Percentiles rank a stretch among this genome's conserved stretches.
Evolutionary conservation across 2,888 invertebrate species (phyloP).

Genomic region (Chrysolina haemoptera): DNA sequence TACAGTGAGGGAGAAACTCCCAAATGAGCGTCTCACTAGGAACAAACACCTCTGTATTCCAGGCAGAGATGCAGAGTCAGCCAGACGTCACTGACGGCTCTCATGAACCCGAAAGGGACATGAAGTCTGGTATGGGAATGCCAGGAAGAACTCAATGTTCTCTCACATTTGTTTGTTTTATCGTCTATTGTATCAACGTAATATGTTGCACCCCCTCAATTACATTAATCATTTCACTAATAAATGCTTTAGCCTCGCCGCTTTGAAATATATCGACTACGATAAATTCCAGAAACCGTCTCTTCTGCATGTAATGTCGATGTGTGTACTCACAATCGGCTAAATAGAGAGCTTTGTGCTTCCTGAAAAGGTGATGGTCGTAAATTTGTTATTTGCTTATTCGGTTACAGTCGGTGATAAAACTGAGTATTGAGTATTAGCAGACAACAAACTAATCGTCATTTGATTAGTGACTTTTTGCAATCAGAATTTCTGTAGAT

Average conservation of each 20-base stretch:
- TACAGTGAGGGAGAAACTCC: too few species aligned
- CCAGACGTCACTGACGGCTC: too few species aligned
- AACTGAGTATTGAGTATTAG: neutral
- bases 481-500: neutral
- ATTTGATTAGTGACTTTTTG: neutral
- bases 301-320: constrained; percentile 15
- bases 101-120: too few species aligned
- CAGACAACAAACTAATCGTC: neutral
- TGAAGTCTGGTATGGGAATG: too few species aligned
- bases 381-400: constrained; percentile 8
- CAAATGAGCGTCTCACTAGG: too few species aligned
- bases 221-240: constrained; percentile 17
- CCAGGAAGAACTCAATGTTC: too few species aligned
- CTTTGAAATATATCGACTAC: constrained; percentile 12
- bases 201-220: constrained; percentile 13
- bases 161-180: too few species aligned
- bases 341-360: constrained; percentile 2
- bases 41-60: too few species aligned
- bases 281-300: constrained; percentile 17
- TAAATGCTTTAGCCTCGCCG: constrained; percentile 1
- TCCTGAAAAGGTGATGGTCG: neutral
- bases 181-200: constrained; percentile 4
- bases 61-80: too few species aligned
- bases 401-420: neutral
- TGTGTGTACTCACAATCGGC: constrained; percentile 8